These are phyloP conservation scores for Empidonax traillii DNA, from an alignment of 2,113 vertebrate genomes.

Conservation along the genomic window DNA sequence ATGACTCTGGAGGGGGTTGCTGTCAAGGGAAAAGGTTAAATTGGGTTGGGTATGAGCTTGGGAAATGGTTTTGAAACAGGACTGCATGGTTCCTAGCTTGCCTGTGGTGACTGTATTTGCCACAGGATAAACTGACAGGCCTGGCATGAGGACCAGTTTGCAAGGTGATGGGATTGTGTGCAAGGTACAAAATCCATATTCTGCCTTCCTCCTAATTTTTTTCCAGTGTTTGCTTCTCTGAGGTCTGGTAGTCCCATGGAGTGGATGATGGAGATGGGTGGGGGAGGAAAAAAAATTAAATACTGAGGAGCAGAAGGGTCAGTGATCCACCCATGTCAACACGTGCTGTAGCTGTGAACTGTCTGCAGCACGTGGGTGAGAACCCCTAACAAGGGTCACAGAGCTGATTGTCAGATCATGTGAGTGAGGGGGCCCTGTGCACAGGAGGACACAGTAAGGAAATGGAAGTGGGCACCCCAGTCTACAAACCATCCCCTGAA, in stretches of 20 bases:
- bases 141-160: background rate
- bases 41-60: background rate
- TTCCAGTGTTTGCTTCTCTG: background rate
- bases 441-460: background rate
- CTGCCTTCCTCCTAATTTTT: background rate
- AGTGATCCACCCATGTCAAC: background rate
- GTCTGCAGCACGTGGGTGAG: background rate
- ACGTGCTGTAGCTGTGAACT: background rate
- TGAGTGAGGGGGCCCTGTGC: background rate
- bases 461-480: background rate
- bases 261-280: background rate
- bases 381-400: background rate
- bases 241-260: background rate
- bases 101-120: background rate
- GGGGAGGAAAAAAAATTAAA: background rate
- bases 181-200: background rate
- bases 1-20: background rate
- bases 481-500: background rate
- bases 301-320: background rate
- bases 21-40: background rate
- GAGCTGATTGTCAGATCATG: background rate
- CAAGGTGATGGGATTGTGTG: background rate
- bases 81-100: background rate
- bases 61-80: background rate
- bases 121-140: background rate